phyloP scores from a whole-genome alignment of 1,140 invertebrate genomes.

The Philotrypesis tridentata region DNA sequence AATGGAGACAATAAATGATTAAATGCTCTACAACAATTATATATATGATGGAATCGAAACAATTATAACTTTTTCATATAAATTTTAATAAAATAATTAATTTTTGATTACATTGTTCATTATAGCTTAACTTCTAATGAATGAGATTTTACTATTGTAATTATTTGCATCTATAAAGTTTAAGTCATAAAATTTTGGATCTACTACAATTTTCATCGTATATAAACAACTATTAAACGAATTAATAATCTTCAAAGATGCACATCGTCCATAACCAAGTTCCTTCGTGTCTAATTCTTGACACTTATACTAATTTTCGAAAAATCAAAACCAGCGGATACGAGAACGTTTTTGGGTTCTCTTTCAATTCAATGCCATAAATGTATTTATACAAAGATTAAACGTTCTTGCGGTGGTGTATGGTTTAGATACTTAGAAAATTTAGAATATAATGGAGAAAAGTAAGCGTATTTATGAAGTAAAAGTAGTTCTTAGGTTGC shows the following conservation, averaged over 20 bases:
- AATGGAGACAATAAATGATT: background rate
- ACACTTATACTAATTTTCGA: constrained; percentile 16
- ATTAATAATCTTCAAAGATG: constrained; percentile 13
- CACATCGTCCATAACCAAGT: constrained; percentile 58
- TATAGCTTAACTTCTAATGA: background rate
- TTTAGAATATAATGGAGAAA: constrained; percentile 26
- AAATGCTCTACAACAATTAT: background rate
- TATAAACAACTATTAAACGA: background rate
- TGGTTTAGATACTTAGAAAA: constrained; percentile 35
- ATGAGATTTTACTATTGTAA: background rate
- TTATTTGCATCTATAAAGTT: too few relatives aligned
- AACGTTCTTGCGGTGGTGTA: constrained; percentile 35
- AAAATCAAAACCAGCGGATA: constrained; percentile 6
- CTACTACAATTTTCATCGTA: background rate
- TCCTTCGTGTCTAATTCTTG: constrained; percentile 51
- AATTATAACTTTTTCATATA: too few relatives aligned
- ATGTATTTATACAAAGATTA: constrained; percentile 9
- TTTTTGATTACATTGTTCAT: too few relatives aligned
- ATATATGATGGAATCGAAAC: background rate
- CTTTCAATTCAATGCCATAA: constrained; percentile 33
- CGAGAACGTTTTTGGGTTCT: background rate
- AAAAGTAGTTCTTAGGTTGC: constrained; percentile 23
- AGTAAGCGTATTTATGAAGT: constrained; percentile 32
- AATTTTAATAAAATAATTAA: too few relatives aligned
- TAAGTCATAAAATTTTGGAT: too few relatives aligned